phyloP scores from a whole-genome alignment of 2,888 invertebrate species.

The Agriopis aurantiaria region DNA sequence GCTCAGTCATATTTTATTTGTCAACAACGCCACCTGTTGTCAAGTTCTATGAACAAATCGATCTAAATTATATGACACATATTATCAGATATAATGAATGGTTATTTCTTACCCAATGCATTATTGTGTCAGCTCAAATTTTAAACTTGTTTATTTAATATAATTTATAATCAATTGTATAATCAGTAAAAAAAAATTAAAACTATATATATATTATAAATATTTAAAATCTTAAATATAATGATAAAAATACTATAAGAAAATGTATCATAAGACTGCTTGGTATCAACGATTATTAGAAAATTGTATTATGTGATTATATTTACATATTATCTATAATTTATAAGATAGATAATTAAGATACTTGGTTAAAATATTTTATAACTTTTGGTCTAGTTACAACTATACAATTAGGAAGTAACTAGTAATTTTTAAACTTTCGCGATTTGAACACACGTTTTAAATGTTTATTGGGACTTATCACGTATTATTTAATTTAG shows the following conservation, averaged over 20 bases:
- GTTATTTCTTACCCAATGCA: too few species aligned
- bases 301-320: constrained; percentile 25
- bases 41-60: too few species aligned
- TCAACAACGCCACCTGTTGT: too few species aligned
- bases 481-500: too few species aligned
- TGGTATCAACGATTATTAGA: constrained; percentile 38
- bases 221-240: not conserved
- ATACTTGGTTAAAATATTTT: not conserved
- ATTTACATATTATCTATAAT: not conserved
- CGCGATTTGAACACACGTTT: too few species aligned
- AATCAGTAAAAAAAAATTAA: not conserved
- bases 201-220: not conserved
- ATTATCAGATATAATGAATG: not conserved
- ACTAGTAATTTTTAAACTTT: too few species aligned
- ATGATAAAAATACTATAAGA: constrained; percentile 8
- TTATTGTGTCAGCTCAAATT: not conserved
- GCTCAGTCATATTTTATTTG: too few species aligned
- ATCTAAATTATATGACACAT: not conserved
- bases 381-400: not conserved
- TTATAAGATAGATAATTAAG: not conserved
- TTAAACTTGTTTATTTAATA: not conserved
- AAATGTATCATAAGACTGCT: constrained; percentile 48
- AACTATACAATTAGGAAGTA: not conserved
- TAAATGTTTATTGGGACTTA: too few species aligned
- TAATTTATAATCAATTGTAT: not conserved